These are phyloP conservation scores for Anabas testudineus DNA, from an alignment of 2,797 vertebrate species.

Conservation along the genomic window DNA sequence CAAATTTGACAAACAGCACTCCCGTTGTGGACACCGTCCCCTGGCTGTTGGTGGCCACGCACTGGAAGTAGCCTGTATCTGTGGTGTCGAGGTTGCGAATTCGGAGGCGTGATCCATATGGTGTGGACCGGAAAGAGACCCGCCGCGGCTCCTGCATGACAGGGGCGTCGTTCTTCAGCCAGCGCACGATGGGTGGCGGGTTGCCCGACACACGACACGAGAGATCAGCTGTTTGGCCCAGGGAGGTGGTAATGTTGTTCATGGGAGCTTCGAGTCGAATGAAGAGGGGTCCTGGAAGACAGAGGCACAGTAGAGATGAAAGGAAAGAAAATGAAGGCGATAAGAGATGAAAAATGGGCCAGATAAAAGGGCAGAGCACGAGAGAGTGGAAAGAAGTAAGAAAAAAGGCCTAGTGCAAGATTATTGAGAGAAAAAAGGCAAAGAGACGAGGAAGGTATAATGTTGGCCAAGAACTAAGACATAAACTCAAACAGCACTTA, in stretches of 20 bases:
- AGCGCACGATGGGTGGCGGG: constrained; percentile 89
- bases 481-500: constrained; percentile 57
- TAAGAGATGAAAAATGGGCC: background rate
- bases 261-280: constrained; percentile 92
- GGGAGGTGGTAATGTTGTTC: constrained; percentile 98
- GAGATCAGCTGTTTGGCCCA: constrained; percentile 94
- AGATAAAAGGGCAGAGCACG: background rate
- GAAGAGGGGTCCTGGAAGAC: constrained; percentile 82
- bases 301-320: background rate
- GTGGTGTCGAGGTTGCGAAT: constrained; percentile 98
- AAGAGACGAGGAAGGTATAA: constrained; percentile 26
- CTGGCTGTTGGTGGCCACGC: constrained; percentile 90
- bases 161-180: constrained; percentile 98
- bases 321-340: background rate
- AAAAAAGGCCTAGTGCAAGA: constrained; percentile 4
- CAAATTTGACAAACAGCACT: constrained; percentile 96
- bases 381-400: background rate
- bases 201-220: constrained; percentile 93
- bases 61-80: constrained; percentile 99
- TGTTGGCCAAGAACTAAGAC: constrained; percentile 31
- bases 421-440: constrained; percentile 27
- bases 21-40: constrained; percentile 95
- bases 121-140: constrained; percentile 89
- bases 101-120: constrained; percentile 92
- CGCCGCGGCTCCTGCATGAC: constrained; percentile 95